Percentiles rank a stretch among this genome's conserved stretches.
phyloP scores from a whole-genome alignment of 2,797 vertebrate species.

The Adrianichthys oophorus region DNA sequence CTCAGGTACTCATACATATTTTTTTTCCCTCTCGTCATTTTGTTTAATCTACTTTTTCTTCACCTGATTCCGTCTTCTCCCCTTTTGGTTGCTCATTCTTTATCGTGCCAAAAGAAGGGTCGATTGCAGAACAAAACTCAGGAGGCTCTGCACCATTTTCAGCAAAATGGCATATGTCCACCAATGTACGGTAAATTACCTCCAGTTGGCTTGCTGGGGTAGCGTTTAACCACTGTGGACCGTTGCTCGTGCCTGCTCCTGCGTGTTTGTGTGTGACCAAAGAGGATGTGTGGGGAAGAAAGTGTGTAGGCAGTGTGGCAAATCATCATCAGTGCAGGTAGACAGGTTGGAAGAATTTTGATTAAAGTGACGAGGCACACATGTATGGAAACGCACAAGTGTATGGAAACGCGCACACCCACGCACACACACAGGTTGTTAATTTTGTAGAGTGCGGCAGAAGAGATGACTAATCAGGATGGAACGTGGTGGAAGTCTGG shows the following conservation, averaged over 20 bases:
- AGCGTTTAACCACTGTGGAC: conserved; percentile 60
- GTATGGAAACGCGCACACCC: conserved; percentile 7
- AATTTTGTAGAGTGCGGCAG: conserved; percentile 46
- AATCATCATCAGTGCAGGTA: conserved; percentile 63
- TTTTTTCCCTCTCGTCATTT: conserved; percentile 16
- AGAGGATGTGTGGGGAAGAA: conserved; percentile 50
- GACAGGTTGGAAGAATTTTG: conserved; percentile 52
- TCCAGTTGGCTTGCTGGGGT: conserved; percentile 67
- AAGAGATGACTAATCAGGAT: conserved; percentile 62
- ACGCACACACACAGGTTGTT: conserved; percentile 39
- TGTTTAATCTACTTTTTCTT: conserved; percentile 37
- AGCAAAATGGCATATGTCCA: conserved; percentile 73
- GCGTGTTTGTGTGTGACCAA: conserved; percentile 17
- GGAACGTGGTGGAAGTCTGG: conserved; percentile 47
- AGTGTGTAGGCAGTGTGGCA: conserved; percentile 39
- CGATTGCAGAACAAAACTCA: conserved; percentile 64
- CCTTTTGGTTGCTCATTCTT: conserved; percentile 56
- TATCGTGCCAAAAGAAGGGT: conserved; percentile 64
- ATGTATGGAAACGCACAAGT: conserved; percentile 20
- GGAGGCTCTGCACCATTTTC: conserved; percentile 66
- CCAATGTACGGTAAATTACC: conserved; percentile 75
- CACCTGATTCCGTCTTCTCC: conserved; percentile 38
- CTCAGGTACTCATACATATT: not conserved
- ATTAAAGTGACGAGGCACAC: conserved; percentile 54
- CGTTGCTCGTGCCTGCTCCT: conserved; percentile 29